These are phyloP conservation scores for Notospermus geniculatus DNA, from an alignment of 1,140 invertebrate genomes.

Conservation along the genomic window DNA sequence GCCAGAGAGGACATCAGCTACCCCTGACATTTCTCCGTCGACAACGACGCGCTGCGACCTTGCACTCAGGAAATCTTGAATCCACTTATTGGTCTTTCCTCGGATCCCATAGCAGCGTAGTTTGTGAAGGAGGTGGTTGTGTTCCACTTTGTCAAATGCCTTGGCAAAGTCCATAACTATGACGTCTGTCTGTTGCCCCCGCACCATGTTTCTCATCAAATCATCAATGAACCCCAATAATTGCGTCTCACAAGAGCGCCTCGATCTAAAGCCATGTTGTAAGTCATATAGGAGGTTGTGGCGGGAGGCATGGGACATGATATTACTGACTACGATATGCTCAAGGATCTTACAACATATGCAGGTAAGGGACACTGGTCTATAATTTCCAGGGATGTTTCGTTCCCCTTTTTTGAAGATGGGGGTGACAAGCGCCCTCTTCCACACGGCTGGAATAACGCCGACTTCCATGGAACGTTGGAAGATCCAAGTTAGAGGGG, in stretches of 20 bases:
- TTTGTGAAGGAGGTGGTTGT: slow-evolving; percentile 22
- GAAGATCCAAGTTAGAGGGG: slow-evolving; percentile 13
- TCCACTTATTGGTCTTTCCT: slow-evolving; percentile 21
- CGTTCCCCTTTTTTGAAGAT: slow-evolving; percentile 21
- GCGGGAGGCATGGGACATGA: slow-evolving; percentile 17
- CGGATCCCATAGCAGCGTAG: slow-evolving; percentile 15
- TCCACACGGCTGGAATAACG: slow-evolving; percentile 19
- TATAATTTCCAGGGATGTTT: slow-evolving; percentile 14
- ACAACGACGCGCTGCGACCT: slow-evolving; percentile 22
- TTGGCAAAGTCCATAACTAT: slow-evolving; percentile 26
- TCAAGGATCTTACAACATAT: slow-evolving; percentile 19
- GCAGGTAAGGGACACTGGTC: slow-evolving; percentile 16
- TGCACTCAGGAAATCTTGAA: slow-evolving; percentile 14
- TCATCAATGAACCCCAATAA: slow-evolving; percentile 21
- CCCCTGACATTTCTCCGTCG: slow-evolving; percentile 20
- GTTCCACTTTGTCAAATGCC: slow-evolving; percentile 29
- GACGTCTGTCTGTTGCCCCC: slow-evolving; percentile 16
- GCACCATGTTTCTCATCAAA: slow-evolving; percentile 3
- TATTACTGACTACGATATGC: slow-evolving; percentile 21
- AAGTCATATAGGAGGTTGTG: slow-evolving; percentile 22
- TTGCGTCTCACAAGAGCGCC: slow-evolving; percentile 24
- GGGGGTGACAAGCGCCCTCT: slow-evolving; percentile 11
- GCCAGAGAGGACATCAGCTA: slow-evolving; percentile 1
- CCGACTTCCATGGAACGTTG: slow-evolving; percentile 11
- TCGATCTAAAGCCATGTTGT: slow-evolving; percentile 22